A percentile compares a stretch with the other conserved stretches of the same genome.
phyloP scores from a whole-genome alignment of 2,888 invertebrate species.

The Macrosoma leucophasiata region DNA sequence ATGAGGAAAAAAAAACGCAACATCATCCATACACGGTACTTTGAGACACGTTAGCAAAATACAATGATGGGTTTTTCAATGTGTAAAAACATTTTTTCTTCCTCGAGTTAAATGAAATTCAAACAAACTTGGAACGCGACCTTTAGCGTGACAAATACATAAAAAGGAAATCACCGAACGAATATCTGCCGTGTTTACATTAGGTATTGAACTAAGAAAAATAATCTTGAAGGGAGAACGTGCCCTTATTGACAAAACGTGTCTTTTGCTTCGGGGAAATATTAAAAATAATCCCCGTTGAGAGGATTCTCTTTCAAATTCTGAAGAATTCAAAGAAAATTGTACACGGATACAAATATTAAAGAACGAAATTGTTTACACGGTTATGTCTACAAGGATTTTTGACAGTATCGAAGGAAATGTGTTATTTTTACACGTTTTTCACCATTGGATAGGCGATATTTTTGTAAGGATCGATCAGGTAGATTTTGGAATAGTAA shows the following conservation, averaged over 20 bases:
- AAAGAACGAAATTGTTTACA: constrained; percentile 13
- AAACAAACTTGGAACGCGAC: background rate
- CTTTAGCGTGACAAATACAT: constrained; percentile 11
- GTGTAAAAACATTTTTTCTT: too few species aligned
- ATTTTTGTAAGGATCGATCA: too few species aligned
- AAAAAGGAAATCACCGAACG: constrained; percentile 29
- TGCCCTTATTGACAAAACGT: constrained; percentile 66
- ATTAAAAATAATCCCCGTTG: constrained; percentile 49
- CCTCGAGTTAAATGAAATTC: too few species aligned
- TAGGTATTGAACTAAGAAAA: constrained; percentile 52
- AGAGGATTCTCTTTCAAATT: constrained; percentile 34
- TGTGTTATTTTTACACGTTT: too few species aligned
- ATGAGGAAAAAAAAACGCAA: too few species aligned
- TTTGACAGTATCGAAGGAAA: too few species aligned
- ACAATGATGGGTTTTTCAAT: too few species aligned
- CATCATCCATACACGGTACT: too few species aligned
- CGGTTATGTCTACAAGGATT: too few species aligned
- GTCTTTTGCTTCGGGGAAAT: constrained; percentile 48
- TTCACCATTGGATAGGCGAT: too few species aligned
- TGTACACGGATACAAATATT: constrained; percentile 17
- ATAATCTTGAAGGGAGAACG: constrained; percentile 49
- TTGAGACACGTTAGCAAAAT: too few species aligned
- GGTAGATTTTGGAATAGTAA: too few species aligned
- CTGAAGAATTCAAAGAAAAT: constrained; percentile 22
- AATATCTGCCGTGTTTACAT: constrained; percentile 51